Conservation (phyloP, 2,888 invertebrate species). For the Plebejus anna region DNA sequence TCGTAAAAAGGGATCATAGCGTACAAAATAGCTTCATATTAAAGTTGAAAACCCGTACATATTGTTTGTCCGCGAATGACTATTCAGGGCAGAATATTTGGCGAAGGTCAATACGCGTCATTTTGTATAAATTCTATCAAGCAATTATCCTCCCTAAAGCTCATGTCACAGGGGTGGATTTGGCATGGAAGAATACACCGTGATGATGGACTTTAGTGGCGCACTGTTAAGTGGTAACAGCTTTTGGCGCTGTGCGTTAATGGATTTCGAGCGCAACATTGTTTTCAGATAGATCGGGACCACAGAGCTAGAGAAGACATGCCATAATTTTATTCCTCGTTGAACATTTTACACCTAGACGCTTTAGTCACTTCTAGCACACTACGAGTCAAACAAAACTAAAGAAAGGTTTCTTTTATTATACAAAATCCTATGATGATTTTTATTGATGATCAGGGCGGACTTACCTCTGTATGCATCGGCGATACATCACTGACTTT, state of each 20-base stretch:
- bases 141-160: constrained; percentile 4
- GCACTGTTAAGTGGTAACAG: constrained; percentile 50
- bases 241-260: constrained; percentile 56
- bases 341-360: too few species aligned
- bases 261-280: constrained; percentile 70
- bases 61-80: constrained; percentile 48
- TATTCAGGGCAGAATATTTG: constrained; percentile 55
- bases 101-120: constrained; percentile 34
- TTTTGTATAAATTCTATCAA: neutral
- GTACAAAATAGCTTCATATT: constrained; percentile 33
- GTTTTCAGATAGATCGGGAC: constrained; percentile 57
- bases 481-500: too few species aligned
- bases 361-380: too few species aligned
- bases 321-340: too few species aligned
- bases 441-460: too few species aligned
- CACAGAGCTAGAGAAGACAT: neutral
- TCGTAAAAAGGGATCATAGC: constrained; percentile 22
- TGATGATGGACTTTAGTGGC: constrained; percentile 20
- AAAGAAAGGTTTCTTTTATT: too few species aligned
- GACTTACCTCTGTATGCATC: too few species aligned
- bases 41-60: constrained; percentile 45
- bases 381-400: too few species aligned
- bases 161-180: neutral
- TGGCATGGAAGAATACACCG: constrained; percentile 6
- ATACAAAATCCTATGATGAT: too few species aligned